Conservation (phyloP, 2,888 invertebrate genomes). For the Leptinotarsa peninsularis region DNA sequence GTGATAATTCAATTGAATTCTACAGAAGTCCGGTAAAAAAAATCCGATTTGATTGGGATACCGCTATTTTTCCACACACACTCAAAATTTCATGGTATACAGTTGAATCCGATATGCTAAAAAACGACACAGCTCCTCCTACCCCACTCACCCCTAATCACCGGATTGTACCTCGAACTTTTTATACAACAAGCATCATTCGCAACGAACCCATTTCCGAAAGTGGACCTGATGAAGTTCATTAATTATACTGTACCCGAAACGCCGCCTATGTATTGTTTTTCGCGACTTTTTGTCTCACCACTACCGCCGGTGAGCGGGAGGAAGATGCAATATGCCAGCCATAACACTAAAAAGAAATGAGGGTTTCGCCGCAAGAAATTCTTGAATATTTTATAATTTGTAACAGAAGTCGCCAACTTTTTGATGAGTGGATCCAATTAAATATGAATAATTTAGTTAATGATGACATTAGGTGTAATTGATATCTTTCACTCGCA, state of each 20-base stretch:
- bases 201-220: too few species aligned
- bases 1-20: too few species aligned
- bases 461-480: conserved; percentile 65
- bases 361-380: conserved; percentile 62
- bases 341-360: conserved; percentile 66
- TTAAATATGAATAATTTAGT: conserved; percentile 67
- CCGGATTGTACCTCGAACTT: too few species aligned
- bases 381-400: conserved; percentile 65
- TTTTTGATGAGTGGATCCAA: conserved; percentile 66
- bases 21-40: too few species aligned
- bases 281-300: conserved; percentile 49
- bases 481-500: conserved; percentile 62
- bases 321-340: conserved; percentile 60
- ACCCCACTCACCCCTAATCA: too few species aligned
- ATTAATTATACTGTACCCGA: neutral
- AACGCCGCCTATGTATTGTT: conserved; percentile 11
- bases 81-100: too few species aligned
- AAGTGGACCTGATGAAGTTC: neutral
- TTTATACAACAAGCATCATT: too few species aligned
- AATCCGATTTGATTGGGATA: too few species aligned
- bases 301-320: conserved; percentile 46
- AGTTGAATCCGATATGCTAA: too few species aligned
- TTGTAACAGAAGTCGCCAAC: conserved; percentile 66
- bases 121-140: too few species aligned
- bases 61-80: too few species aligned